Evolutionary conservation across 2,797 vertebrate species (phyloP).

Genomic region (Balearica regulorum): DNA sequence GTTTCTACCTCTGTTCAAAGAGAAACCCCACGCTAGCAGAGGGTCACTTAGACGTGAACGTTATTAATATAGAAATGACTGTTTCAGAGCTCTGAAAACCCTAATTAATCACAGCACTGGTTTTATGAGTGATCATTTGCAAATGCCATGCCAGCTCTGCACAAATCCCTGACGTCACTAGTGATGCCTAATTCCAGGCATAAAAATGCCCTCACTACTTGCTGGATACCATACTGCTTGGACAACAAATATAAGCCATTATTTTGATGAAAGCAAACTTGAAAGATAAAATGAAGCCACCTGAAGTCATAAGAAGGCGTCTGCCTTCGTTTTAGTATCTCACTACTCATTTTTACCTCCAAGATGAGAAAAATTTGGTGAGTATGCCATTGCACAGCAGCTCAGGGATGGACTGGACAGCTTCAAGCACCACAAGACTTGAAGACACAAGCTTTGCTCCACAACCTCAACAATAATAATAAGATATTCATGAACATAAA

Average conservation of each 20-base stretch:
- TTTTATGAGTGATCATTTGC: not conserved
- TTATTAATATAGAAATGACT: not conserved
- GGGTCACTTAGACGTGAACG: not conserved
- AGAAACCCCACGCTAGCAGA: not conserved
- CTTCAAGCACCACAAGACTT: not conserved
- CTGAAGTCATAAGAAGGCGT: not conserved
- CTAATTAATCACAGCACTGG: slow-evolving; percentile 9
- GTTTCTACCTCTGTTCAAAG: slow-evolving; percentile 6
- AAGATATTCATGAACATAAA: not conserved
- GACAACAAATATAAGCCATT: not conserved
- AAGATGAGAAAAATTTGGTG: not conserved
- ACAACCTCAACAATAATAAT: not conserved
- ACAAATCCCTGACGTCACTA: not conserved
- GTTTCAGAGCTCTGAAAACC: not conserved
- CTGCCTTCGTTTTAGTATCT: not conserved
- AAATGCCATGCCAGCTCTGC: not conserved
- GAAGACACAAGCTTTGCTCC: not conserved
- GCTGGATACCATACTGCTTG: not conserved
- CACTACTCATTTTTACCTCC: not conserved
- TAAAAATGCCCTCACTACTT: not conserved
- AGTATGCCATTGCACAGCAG: not conserved
- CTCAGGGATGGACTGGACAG: not conserved
- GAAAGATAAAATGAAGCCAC: not conserved
- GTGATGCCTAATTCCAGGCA: not conserved
- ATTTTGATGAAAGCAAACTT: not conserved